Base-by-base conservation (phyloP, 2,888 invertebrate genomes). In the Chalcis sispes region DNA sequence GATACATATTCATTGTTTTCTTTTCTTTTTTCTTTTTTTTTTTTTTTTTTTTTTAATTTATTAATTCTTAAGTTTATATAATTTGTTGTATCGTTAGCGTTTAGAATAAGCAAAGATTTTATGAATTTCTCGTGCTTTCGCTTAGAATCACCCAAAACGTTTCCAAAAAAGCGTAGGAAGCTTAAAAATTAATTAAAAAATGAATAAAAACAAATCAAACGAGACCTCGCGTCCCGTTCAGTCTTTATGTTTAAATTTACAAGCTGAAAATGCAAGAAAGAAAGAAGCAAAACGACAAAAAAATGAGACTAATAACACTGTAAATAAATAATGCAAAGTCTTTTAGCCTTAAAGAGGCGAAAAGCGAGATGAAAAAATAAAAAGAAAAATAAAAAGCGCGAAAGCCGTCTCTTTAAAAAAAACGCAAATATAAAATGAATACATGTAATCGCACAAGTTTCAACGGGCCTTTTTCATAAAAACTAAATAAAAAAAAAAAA, bases 361-460 rank as follows among this genome's bases (percentile, higher is more conserved):
- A 56, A 29, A 23, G 59, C 4, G 23, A 61, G n/a, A 48, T 10
- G 25, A 15, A 52, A 48, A 65, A 18, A 32, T 4, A 56, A 27
- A 5, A 29, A 64, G 25, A 50, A 27, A 48, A 25, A n/a, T 25
- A 36, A 20, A 29, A 56, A 56, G 25, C 4, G 32, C 32, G 18
- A 18, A 61, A 61, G 48, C 32, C 46, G 74, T 62, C 54, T 69
- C 25, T n/a, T 36, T 32, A 23, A 69, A 66, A 72, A 32, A 69
- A 66, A 71, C 29, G 42, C 32, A 62, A 48, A 69, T 59, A 40
- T 20, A 64, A 42, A 72, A 74, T 27, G 27, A 42, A 67, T 36
- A 65, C 46, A 56, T 23, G 61, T 52, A 73, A 75, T 71, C 75
- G 78, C 78, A 78, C 78, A 78, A 78, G 75, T 72, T 75, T 72